These are phyloP conservation scores for Saxidomus purpurata DNA, from an alignment of 1,140 invertebrate genomes.

Conservation along the genomic window DNA sequence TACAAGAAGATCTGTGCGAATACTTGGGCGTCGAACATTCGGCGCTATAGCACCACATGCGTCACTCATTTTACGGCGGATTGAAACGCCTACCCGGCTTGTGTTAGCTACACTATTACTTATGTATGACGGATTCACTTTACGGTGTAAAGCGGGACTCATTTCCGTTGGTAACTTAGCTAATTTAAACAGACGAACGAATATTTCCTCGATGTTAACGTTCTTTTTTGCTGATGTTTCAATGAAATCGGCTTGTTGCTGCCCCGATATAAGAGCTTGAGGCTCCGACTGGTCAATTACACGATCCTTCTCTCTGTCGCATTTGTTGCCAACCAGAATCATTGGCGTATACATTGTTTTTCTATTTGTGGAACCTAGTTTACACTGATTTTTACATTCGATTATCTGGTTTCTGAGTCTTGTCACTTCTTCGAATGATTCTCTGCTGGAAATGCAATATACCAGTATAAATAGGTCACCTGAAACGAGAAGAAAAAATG, in stretches of 20 bases:
- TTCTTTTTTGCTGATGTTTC: slow-evolving; percentile 94
- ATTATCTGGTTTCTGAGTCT: slow-evolving; percentile 93
- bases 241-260: slow-evolving; percentile 90
- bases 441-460: slow-evolving; percentile 93
- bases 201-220: slow-evolving; percentile 92
- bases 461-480: slow-evolving; percentile 95
- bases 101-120: slow-evolving; percentile 63
- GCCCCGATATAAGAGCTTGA: slow-evolving; percentile 70
- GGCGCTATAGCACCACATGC: slow-evolving; percentile 95
- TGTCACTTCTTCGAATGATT: slow-evolving; percentile 95
- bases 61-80: slow-evolving; percentile 92
- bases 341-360: slow-evolving; percentile 90
- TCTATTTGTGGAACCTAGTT: slow-evolving; percentile 55
- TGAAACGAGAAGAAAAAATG: slow-evolving; percentile 88
- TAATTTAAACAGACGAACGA: slow-evolving; percentile 92
- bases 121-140: slow-evolving; percentile 80
- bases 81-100: slow-evolving; percentile 89
- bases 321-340: slow-evolving; percentile 94
- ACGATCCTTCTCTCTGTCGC: slow-evolving; percentile 90
- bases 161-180: slow-evolving; percentile 94
- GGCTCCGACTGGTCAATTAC: slow-evolving; percentile 78
- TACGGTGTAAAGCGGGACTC: slow-evolving; percentile 93
- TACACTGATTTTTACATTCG: slow-evolving; percentile 87
- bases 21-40: slow-evolving; percentile 93
- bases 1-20: slow-evolving; percentile 94